Evolutionary conservation across 2,888 invertebrate species (phyloP).

Genomic region (Abrostola tripartita): DNA sequence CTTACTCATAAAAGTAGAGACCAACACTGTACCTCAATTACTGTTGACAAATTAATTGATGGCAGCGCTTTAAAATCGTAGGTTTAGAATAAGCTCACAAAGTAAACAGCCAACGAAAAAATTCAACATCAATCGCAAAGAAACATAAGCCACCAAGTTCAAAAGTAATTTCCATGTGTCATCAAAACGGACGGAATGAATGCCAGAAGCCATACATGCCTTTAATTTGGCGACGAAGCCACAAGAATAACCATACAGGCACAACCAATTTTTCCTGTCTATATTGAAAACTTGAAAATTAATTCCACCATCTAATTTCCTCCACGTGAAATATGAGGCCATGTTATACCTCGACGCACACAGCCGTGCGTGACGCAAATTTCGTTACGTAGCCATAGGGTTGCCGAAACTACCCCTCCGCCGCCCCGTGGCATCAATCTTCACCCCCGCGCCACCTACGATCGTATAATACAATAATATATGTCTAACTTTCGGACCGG

Average conservation of each 20-base stretch:
- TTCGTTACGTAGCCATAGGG: slow-evolving; percentile 86
- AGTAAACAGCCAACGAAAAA: not conserved
- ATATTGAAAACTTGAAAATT: slow-evolving; percentile 87
- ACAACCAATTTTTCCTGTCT: slow-evolving; percentile 77
- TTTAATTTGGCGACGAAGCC: slow-evolving; percentile 76
- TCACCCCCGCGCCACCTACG: slow-evolving; percentile 87
- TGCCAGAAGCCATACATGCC: slow-evolving; percentile 69
- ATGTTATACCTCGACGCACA: slow-evolving; percentile 69
- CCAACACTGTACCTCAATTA: no score
- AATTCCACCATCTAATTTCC: slow-evolving; percentile 85
- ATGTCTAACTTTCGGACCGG: slow-evolving; percentile 88
- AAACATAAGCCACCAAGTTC: slow-evolving; percentile 2
- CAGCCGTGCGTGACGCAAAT: slow-evolving; percentile 82
- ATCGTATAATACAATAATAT: slow-evolving; percentile 88
- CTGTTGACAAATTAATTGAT: no score
- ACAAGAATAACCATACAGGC: slow-evolving; percentile 61
- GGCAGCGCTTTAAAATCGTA: no score
- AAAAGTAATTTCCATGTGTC: slow-evolving; percentile 34
- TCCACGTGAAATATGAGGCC: slow-evolving; percentile 84
- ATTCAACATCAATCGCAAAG: not conserved
- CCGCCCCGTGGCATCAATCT: slow-evolving; percentile 84
- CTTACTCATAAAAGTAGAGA: no score
- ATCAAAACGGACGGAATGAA: slow-evolving; percentile 20
- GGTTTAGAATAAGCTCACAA: not conserved
- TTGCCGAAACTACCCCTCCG: slow-evolving; percentile 85